Conservation (phyloP, 2,797 vertebrate species). For the Sebastes minor region DNA sequence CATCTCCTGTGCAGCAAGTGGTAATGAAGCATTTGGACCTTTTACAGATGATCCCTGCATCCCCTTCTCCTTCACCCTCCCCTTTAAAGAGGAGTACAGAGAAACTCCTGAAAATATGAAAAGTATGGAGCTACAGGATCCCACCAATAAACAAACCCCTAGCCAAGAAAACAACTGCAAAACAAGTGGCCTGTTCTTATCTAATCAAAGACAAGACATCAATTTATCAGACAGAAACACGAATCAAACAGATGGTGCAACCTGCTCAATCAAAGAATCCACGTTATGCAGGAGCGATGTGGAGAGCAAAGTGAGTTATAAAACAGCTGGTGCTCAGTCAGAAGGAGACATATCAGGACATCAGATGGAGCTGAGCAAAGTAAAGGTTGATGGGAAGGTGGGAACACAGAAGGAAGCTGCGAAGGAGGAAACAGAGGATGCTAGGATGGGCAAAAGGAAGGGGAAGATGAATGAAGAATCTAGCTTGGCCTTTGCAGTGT, state of each 20-base stretch:
- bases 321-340: constrained; percentile 2
- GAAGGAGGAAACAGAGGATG: not conserved
- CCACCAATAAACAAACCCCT: not conserved
- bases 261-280: constrained; percentile 2
- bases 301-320: not conserved
- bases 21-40: not conserved
- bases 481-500: not conserved
- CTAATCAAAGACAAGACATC: constrained; percentile 12
- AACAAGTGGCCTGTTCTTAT: not conserved
- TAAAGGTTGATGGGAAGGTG: not conserved
- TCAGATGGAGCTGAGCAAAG: not conserved
- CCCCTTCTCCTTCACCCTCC: not conserved
- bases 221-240: not conserved
- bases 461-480: not conserved
- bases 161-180: not conserved
- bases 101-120: constrained; percentile 4
- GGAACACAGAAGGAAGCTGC: not conserved
- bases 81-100: not conserved
- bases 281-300: not conserved
- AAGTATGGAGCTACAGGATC: not conserved
- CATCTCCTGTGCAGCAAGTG: not conserved
- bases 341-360: not conserved
- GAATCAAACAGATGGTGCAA: not conserved
- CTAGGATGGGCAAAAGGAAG: not conserved
- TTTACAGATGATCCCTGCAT: not conserved